Evolutionary conservation across 2,888 invertebrate genomes (phyloP).

Genomic region (Cerastoderma edule): DNA sequence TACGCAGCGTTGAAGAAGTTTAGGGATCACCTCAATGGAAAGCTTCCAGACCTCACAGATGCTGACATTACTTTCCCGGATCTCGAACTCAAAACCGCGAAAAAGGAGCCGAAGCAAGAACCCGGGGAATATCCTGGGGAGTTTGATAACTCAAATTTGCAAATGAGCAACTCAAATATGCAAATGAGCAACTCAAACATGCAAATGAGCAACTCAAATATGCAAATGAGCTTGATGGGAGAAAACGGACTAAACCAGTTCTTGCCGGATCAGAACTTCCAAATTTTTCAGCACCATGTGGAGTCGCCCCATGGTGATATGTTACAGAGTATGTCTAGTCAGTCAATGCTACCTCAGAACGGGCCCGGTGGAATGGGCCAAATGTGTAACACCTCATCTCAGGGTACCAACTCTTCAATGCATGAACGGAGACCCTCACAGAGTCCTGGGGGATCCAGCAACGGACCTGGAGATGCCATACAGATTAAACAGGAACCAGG

Average conservation of each 20-base stretch:
- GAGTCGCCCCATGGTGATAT: not conserved
- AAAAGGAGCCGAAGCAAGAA: slow-evolving; percentile 63
- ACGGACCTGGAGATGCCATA: not conserved
- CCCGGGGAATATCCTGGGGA: slow-evolving; percentile 20
- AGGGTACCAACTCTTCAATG: not conserved
- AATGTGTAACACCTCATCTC: too few relatives aligned
- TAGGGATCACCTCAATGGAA: slow-evolving; percentile 95
- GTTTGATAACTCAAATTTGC: slow-evolving; percentile 17
- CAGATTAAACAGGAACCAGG: slow-evolving; percentile 52
- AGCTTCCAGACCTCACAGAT: slow-evolving; percentile 82
- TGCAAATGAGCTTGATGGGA: slow-evolving; percentile 19
- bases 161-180: too few relatives aligned
- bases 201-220: too few relatives aligned
- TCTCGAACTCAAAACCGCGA: slow-evolving; percentile 74
- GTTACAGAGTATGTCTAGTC: slow-evolving; percentile 32
- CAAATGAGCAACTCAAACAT: too few relatives aligned
- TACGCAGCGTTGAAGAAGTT: slow-evolving; percentile 98
- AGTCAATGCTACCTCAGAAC: slow-evolving; percentile 18
- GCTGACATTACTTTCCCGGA: slow-evolving; percentile 83
- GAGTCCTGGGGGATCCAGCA: not conserved
- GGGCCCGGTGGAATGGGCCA: not conserved
- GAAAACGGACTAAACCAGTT: slow-evolving; percentile 32
- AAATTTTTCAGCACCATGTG: slow-evolving; percentile 47
- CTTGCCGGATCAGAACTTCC: slow-evolving; percentile 33
- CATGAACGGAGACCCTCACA: too few relatives aligned